Evolutionary conservation across 1,140 invertebrate genomes (phyloP), one percentile per base, ranked within the genome.

Genomic region (Dermatophagoides farinae): DNA sequence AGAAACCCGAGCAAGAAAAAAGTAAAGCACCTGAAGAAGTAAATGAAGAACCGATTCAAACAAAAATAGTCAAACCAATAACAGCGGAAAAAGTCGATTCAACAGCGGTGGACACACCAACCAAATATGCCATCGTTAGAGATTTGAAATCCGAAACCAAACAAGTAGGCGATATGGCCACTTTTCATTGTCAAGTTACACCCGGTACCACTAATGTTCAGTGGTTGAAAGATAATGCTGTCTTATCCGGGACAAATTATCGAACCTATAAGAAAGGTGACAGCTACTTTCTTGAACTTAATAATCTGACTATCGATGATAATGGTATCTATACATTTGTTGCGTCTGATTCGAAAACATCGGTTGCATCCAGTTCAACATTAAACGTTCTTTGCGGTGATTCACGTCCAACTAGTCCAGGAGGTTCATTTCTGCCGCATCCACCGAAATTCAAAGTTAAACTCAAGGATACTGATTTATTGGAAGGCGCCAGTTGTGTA

Each of bases 311-410:
- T 6, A 82, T 84, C 58, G 79, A 80, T 39, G 92, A 97, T 73
- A 79, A 80, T 2, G 92, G 91, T n/a, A 78, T 88, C 18, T 98
- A 97, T 69, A 92, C 87, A 0, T 88, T 87, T 55, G 78, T 85
- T 39, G 89, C 88, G 16, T 80, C 80, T 47, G 91, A 90, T 68
- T 20, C 23, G 4, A 41, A 44, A 18, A 38, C 12, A 20, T 44
- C 57, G 11, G 16, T 38, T 12, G 10, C 57, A 12, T 58, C 57
- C 1, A 58, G 85, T 68, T 88, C 89, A 4, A 88, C 92, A 68
- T 75, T 93, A 1, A 90, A 86, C 16, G 88, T 93, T 1, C 85
- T 58, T 1, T 5, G 10, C 1, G 31, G 38, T 57, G 67, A 68
- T 50, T 67, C 66, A 2, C 12, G 68, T 10, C 68, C 68, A 22